These are phyloP conservation scores for Chaetogeoica ovagalla DNA, from an alignment of 2,888 invertebrate species.

Conservation along the genomic window DNA sequence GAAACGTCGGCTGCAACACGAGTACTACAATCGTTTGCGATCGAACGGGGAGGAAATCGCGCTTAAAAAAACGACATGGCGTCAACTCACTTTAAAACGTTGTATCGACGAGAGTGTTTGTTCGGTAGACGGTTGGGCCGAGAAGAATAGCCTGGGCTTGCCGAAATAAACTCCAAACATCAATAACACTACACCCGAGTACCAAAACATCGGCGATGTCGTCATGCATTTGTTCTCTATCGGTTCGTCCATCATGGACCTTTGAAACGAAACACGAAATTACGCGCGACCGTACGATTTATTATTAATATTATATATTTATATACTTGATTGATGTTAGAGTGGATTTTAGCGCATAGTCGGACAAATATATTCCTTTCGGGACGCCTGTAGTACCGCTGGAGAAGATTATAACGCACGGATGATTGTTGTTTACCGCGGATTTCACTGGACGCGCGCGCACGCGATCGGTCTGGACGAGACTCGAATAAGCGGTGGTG, in stretches of 20 bases:
- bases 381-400: conserved; percentile 22
- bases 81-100: conserved; percentile 11
- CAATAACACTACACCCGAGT: neutral
- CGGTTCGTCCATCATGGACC: conserved; percentile 22
- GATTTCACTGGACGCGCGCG: neutral
- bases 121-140: neutral
- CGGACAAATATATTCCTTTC: conserved; percentile 25
- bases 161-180: conserved; percentile 17
- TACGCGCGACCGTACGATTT: too few relatives aligned
- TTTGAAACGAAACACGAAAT: neutral
- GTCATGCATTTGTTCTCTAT: conserved; percentile 17
- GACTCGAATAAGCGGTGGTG: neutral
- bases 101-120: conserved; percentile 13
- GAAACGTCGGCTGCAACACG: conserved; percentile 22
- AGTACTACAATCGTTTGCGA: too few relatives aligned
- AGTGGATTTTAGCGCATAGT: conserved; percentile 13
- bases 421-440: neutral
- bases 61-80: too few relatives aligned
- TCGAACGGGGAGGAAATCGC: too few relatives aligned
- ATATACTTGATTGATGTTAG: conserved; percentile 1
- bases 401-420: conserved; percentile 8
- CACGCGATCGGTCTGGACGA: neutral
- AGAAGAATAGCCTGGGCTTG: conserved; percentile 31
- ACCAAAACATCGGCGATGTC: conserved; percentile 21
- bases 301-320: too few relatives aligned